Evolutionary conservation across 2,888 invertebrate species (phyloP), one percentile per base, ranked within the genome.

Genomic region (Pemphredon lugubris): DNA sequence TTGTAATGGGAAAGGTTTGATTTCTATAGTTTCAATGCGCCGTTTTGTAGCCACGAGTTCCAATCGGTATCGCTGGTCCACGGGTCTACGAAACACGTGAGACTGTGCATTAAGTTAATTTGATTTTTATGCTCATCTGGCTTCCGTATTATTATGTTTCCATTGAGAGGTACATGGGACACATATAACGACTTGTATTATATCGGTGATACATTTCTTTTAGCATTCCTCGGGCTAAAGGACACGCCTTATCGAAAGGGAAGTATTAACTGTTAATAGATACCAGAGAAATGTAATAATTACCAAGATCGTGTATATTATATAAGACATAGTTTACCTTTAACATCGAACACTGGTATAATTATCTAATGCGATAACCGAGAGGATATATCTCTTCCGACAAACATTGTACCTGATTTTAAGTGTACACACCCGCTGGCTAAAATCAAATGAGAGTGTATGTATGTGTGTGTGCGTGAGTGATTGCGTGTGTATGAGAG

Each of bases 121-220:
- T 82, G 81, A 79, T 77, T 77, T 75, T 83, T 32, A 77, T 79
- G 84, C 84, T 81, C 80, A 82, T 77, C 73, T 73, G 79, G 82
- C 81, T 83, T 81, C 82, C 82, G 77, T 79, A 79, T 82, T 82
- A 75, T 75, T 61, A 51, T 63, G 64, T 53, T 77, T 71, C 64
- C 77, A 72, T 73, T 76, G 69, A 66, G 60, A 73, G 65, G 61
- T 71, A 71, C 44, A 71, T 63, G 65, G 51, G 45, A 68, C 54
- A 75, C 72, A 75, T 66, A 61, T 63, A 71, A 71, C 34, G 61
- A 71, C 54, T 40, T 66, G 60, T 65, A 61, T 51, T 73, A 73
- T 53, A 67, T 34, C 32, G 70, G 53, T 63, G n/a, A n/a, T n/a
- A n/a, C n/a, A 47, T 40, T 73, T 51, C 51, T 42, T 67, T 75